Evolutionary conservation across 2,113 vertebrate species (phyloP), one percentile per base, ranked within the genome.

Genomic region (Dunckerocampus dactyliophorus): DNA sequence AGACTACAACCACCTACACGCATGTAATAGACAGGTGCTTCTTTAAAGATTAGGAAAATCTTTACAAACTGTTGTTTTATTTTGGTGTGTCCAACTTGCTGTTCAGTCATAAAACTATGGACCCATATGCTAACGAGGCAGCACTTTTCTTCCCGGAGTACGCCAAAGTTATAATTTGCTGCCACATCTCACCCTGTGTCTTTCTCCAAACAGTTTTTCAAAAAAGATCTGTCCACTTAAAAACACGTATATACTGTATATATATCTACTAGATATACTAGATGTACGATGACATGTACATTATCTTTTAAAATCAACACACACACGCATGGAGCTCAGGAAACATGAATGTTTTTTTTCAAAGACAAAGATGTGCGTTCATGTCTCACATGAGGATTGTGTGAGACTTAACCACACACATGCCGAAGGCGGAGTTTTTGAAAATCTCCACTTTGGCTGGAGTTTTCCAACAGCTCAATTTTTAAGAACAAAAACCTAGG

Each of bases 11-110:
- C 69, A 59, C 59, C 53, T 63, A 42, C 67, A 63, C 62, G 24
- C 55, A 48, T 47, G 61, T 52, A 74, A 63, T 53, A 59, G 62
- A 58, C 49, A 49, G 10, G 69, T 72, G 49, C 31, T 65, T 50
- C 47, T 62, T 78, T 64, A 63, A 20, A 67, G 37, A 73, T 55
- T 67, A 53, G 65, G n/a, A 70, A 81, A 73, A 74, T 68, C 58
- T 22, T 80, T 72, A 83, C 67, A 69, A 72, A 76, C 77, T 82
- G 62, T 51, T 72, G 45, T 63, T 81, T 76, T 64, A 76, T 82
- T 82, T 75, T 61, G 21, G 42, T 46, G 37, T 68, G 50, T 50
- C 70, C 67, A 51, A 61, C 31, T 8, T 34, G 65, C 43, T 55
- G 65, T 77, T 71, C 49, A 77, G 37, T 28, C 31, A 74, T 53